Conservation (phyloP, 2,113 vertebrate genomes). For the Paralichthys olivaceus region DNA sequence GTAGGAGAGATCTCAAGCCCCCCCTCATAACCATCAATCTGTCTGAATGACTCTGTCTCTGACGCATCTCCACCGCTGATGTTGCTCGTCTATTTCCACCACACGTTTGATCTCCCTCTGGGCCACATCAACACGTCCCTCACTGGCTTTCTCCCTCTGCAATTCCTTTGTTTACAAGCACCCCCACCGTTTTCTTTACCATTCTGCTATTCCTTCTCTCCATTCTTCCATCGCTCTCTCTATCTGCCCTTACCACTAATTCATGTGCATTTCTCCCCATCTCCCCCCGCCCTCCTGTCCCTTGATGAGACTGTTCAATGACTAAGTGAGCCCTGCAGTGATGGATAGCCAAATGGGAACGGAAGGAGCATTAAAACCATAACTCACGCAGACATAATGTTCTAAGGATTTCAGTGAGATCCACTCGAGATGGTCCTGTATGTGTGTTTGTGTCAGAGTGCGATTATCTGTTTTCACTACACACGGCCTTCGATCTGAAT, state of each 20-base stretch:
- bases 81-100: conserved; percentile 32
- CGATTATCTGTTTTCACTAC: conserved; percentile 8
- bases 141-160: conserved; percentile 1
- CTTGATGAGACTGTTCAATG: conserved; percentile 56
- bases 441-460: conserved; percentile 25
- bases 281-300: conserved; percentile 1
- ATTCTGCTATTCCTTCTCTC: conserved; percentile 7
- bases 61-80: conserved; percentile 34
- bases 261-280: not conserved
- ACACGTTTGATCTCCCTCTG: conserved; percentile 36
- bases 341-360: conserved; percentile 63
- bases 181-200: conserved; percentile 13
- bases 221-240: conserved; percentile 11
- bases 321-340: conserved; percentile 45
- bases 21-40: conserved; percentile 70
- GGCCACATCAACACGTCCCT: conserved; percentile 32
- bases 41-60: conserved; percentile 61
- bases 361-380: conserved; percentile 62
- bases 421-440: conserved; percentile 17
- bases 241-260: conserved; percentile 5
- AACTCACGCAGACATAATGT: conserved; percentile 61
- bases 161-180: conserved; percentile 27
- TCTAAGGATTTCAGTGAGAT: conserved; percentile 35
- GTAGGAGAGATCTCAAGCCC: conserved; percentile 56
- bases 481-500: not conserved